Evolutionary conservation across 2,888 invertebrate species (phyloP).

Genomic region (Athalia cordata): DNA sequence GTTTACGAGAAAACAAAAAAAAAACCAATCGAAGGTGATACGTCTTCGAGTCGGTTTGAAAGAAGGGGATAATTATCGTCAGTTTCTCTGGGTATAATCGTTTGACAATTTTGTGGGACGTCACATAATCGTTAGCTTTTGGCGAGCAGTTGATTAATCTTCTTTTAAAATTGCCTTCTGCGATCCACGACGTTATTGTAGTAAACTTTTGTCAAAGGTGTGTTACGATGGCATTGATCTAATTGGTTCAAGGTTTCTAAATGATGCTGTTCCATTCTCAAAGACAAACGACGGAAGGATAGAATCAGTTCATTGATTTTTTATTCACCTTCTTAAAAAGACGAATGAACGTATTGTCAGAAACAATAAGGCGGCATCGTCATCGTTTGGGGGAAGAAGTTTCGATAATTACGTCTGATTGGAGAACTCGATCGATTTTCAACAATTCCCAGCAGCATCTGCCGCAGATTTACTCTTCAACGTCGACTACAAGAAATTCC

Average conservation of each 20-base stretch:
- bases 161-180: conserved; percentile 18
- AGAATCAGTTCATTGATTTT: conserved; percentile 7
- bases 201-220: conserved; percentile 4
- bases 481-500: conserved; percentile 15
- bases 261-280: conserved; percentile 8
- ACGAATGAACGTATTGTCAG: too few relatives aligned
- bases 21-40: not conserved
- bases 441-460: conserved; percentile 52
- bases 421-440: conserved; percentile 50
- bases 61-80: conserved; percentile 14
- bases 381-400: not conserved
- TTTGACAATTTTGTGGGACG: conserved; percentile 23
- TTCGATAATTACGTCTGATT: conserved; percentile 55
- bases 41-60: not conserved
- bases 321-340: too few relatives aligned
- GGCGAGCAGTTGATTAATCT: conserved; percentile 36
- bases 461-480: conserved; percentile 37
- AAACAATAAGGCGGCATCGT: too few relatives aligned
- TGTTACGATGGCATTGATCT: conserved; percentile 7
- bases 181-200: not conserved
- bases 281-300: conserved; percentile 14
- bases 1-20: not conserved
- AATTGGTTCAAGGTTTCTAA: conserved; percentile 37
- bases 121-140: conserved; percentile 32
- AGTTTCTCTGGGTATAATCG: conserved; percentile 33